Percentiles rank a stretch among this genome's conserved stretches.
Conservation (phyloP, 2,888 invertebrate genomes). For the Idaea dimidiata region DNA sequence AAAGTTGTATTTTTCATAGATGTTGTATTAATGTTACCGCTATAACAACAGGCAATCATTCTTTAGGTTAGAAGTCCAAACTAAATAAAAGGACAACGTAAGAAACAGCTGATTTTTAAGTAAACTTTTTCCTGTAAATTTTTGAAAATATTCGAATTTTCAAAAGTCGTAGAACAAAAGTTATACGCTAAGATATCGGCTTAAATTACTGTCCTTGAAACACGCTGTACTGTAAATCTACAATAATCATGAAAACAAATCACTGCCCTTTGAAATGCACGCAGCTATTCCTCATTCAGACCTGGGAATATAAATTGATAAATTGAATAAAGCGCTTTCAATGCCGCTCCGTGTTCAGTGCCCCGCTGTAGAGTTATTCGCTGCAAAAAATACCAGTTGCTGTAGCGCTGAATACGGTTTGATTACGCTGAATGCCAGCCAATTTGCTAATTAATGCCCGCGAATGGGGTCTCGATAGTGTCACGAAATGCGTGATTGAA, state of each 20-base stretch:
- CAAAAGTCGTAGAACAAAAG: too few species aligned
- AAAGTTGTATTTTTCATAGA: too few species aligned
- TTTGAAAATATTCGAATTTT: too few species aligned
- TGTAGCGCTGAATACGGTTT: slow-evolving; percentile 1
- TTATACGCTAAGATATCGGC: too few species aligned
- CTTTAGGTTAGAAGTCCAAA: too few species aligned
- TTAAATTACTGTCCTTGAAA: too few species aligned
- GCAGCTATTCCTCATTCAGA: background rate
- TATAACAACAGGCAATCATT: too few species aligned
- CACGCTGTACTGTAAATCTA: too few species aligned
- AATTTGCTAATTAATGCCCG: background rate
- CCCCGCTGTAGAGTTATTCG: background rate
- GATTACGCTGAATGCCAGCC: background rate
- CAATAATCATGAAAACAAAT: background rate
- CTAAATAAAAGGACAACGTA: too few species aligned
- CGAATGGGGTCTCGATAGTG: background rate
- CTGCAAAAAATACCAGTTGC: background rate
- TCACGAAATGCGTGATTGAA: background rate
- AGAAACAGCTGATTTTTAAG: too few species aligned
- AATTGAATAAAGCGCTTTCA: background rate
- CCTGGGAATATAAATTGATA: background rate
- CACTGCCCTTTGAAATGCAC: background rate
- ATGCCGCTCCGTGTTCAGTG: background rate
- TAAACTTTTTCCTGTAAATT: too few species aligned
- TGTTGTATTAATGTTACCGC: too few species aligned